Conservation (phyloP, 2,113 vertebrate species). For the Percina caprodes region DNA sequence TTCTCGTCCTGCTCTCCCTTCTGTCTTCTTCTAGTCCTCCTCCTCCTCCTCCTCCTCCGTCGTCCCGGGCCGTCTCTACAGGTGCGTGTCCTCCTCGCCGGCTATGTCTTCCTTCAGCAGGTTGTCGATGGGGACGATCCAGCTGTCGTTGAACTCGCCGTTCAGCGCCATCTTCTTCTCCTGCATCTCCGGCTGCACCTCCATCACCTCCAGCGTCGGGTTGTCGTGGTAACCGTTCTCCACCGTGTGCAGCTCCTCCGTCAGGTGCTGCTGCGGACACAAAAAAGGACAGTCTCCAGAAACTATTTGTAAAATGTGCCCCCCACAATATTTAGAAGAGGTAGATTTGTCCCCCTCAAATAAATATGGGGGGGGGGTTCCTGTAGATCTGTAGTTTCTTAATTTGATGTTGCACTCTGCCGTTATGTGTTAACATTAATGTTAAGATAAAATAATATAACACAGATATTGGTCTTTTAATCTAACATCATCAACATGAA, state of each 20-base stretch:
- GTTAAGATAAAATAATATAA: no score
- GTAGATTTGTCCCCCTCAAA: no score
- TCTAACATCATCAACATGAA: no score
- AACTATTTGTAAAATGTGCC: background rate
- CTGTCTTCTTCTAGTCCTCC: background rate
- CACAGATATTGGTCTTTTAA: accelerated
- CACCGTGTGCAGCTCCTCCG: slow-evolving; percentile 94
- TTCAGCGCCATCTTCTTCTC: slow-evolving; percentile 92
- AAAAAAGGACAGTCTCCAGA: background rate
- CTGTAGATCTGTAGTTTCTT: no score
- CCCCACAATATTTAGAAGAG: background rate
- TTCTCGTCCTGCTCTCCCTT: background rate
- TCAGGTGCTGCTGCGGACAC: slow-evolving; percentile 89
- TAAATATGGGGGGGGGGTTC: no score
- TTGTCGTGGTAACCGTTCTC: slow-evolving; percentile 99
- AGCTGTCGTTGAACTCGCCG: slow-evolving; percentile 94
- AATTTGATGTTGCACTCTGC: no score
- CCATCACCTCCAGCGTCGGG: slow-evolving; percentile 97
- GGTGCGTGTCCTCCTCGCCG: slow-evolving; percentile 96
- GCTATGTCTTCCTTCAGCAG: slow-evolving; percentile 90
- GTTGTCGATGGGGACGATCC: slow-evolving; percentile 96
- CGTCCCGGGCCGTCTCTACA: slow-evolving; percentile 77
- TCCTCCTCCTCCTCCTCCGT: background rate
- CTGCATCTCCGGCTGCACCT: slow-evolving; percentile 94
- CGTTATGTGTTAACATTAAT: accelerated